Conservation (phyloP, 2,113 vertebrate genomes). For the Ariopsis seemanni region DNA sequence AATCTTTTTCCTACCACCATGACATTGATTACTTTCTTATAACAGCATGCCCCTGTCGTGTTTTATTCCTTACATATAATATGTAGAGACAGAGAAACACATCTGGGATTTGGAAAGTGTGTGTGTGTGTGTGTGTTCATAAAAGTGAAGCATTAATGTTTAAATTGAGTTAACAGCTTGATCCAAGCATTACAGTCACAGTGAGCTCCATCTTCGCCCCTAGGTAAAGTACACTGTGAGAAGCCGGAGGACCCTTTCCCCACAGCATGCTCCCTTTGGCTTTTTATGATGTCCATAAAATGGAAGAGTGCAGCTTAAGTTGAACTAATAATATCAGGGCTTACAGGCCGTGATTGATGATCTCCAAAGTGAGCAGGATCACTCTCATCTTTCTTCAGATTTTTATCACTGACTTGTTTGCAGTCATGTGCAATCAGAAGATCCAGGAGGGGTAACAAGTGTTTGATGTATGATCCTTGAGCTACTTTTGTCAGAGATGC, state of each 20-base stretch:
- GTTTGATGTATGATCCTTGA: constrained; percentile 90
- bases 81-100: neutral
- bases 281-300: constrained; percentile 87
- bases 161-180: constrained; percentile 32
- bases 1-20: no score
- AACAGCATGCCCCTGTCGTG: neutral
- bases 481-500: constrained; percentile 85
- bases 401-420: constrained; percentile 93
- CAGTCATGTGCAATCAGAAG: constrained; percentile 89
- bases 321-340: constrained; percentile 88
- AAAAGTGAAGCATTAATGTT: constrained; percentile 34
- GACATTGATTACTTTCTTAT: neutral
- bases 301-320: constrained; percentile 87
- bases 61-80: neutral
- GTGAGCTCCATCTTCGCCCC: constrained; percentile 28
- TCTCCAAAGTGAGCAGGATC: constrained; percentile 88
- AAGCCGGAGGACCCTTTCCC: constrained; percentile 59
- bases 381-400: constrained; percentile 95
- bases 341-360: constrained; percentile 85
- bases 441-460: constrained; percentile 89
- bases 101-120: neutral
- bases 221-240: constrained; percentile 60
- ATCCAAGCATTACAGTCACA: constrained; percentile 34
- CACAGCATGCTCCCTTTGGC: constrained; percentile 65
- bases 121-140: constrained; percentile 20